Conservation (phyloP, 2,113 vertebrate species). For the Anarhynchus alexandrinus region DNA sequence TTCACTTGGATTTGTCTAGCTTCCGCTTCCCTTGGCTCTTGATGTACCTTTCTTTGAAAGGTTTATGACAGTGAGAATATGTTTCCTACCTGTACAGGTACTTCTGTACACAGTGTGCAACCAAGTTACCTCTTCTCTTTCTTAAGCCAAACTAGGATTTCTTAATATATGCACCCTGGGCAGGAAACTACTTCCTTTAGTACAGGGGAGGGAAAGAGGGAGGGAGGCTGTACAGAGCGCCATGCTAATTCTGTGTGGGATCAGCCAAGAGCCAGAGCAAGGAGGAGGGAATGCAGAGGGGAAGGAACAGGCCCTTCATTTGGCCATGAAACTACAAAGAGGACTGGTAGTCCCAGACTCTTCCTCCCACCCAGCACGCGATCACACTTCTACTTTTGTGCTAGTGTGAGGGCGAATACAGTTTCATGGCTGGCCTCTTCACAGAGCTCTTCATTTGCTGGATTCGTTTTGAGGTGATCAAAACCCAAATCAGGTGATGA, state of each 20-base stretch:
- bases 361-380: not conserved
- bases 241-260: not conserved
- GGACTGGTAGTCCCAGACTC: conserved; percentile 19
- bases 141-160: not conserved
- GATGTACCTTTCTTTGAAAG: not conserved
- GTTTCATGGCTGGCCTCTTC: not conserved
- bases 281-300: not conserved
- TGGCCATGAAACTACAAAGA: conserved; percentile 31
- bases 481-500: not conserved
- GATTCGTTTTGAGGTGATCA: not conserved
- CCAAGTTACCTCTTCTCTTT: not conserved
- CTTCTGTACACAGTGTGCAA: not conserved
- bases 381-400: not conserved
- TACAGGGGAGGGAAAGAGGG: not conserved
- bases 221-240: not conserved
- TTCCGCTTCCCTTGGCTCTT: not conserved
- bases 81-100: not conserved
- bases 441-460: not conserved
- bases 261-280: not conserved
- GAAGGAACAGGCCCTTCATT: not conserved
- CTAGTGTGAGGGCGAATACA: not conserved
- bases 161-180: not conserved
- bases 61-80: not conserved
- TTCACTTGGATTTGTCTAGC: not conserved
- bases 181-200: not conserved